These are phyloP conservation scores for Quadroppia sp. DNA, from an alignment of 2,888 invertebrate species.

Conservation along the genomic window DNA sequence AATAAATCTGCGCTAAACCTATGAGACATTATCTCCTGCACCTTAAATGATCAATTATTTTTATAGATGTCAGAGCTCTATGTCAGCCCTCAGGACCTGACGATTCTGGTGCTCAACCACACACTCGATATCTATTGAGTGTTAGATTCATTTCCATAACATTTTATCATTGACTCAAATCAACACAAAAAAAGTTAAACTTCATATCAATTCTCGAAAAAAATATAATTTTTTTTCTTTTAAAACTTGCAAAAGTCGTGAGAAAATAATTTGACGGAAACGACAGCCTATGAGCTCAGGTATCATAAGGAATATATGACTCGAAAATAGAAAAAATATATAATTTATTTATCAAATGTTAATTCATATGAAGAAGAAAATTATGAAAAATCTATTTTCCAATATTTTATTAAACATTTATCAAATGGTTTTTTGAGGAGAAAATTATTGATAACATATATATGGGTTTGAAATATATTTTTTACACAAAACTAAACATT, in stretches of 20 bases:
- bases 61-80: background rate
- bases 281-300: background rate
- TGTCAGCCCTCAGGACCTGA: background rate
- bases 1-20: background rate
- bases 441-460: background rate
- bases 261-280: conserved; percentile 13
- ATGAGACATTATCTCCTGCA: conserved; percentile 10
- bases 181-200: conserved; percentile 20
- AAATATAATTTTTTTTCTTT: background rate
- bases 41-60: conserved; percentile 24
- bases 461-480: background rate
- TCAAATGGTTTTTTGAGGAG: background rate
- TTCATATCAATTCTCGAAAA: background rate
- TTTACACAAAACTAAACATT: background rate
- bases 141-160: conserved; percentile 4
- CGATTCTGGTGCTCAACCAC: background rate
- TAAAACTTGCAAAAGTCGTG: background rate
- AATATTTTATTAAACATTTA: background rate
- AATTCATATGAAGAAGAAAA: background rate
- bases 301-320: background rate
- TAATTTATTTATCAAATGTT: background rate
- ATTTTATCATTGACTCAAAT: background rate
- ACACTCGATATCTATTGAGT: background rate
- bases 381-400: background rate
- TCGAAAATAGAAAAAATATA: background rate